phyloP scores from a whole-genome alignment of 2,113 vertebrate species.

The Paratilapia polleni region DNA sequence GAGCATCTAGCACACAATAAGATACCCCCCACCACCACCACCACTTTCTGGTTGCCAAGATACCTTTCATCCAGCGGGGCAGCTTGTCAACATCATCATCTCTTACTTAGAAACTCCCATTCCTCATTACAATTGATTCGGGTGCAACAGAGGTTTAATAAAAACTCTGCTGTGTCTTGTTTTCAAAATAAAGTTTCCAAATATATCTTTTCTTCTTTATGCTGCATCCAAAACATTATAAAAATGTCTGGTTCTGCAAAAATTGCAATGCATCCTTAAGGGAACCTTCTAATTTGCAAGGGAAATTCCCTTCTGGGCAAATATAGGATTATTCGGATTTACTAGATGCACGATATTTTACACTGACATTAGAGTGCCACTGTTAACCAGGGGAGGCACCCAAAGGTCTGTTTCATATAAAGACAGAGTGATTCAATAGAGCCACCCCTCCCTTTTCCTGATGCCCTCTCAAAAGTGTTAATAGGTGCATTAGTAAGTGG shows the following conservation, averaged over 20 bases:
- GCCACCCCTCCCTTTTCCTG: background rate
- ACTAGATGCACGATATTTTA: constrained; percentile 24
- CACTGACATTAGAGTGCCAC: constrained; percentile 23
- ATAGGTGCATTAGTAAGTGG: constrained; percentile 58
- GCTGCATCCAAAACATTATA: constrained; percentile 41
- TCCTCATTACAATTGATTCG: constrained; percentile 33
- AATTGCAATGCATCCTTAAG: constrained; percentile 12
- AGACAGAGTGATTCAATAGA: constrained; percentile 20
- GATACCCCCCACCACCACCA: constrained; percentile 52
- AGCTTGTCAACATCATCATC: constrained; percentile 76
- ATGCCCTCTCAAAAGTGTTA: constrained; percentile 22
- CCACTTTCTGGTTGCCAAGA: constrained; percentile 77
- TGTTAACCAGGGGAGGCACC: constrained; percentile 14
- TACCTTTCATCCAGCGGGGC: constrained; percentile 74
- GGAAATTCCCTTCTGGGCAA: constrained; percentile 40
- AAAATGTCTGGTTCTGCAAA: constrained; percentile 21
- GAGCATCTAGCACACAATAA: constrained; percentile 76
- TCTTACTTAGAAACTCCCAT: constrained; percentile 69
- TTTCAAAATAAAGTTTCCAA: constrained; percentile 44
- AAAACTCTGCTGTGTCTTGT: constrained; percentile 14
- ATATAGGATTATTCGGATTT: constrained; percentile 40
- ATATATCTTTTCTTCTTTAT: constrained; percentile 26
- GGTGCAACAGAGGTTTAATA: background rate
- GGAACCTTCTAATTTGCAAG: constrained; percentile 57
- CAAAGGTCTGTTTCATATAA: constrained; percentile 22